Percentiles rank a stretch among this genome's conserved stretches.
phyloP scores from a whole-genome alignment of 2,797 vertebrate genomes.

The Pogonophryne albipinna region DNA sequence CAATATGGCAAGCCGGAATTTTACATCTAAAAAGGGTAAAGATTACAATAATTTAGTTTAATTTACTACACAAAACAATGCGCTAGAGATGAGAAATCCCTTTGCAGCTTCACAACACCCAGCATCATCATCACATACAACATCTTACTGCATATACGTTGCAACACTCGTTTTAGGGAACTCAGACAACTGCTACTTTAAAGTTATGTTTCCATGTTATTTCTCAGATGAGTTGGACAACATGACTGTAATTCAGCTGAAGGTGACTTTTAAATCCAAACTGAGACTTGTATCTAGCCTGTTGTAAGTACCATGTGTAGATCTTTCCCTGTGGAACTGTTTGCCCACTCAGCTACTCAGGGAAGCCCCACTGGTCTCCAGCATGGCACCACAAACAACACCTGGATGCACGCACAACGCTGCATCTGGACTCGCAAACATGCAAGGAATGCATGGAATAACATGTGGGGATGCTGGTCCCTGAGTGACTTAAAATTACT shows the following conservation, averaged over 20 bases:
- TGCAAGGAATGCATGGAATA: slow-evolving; percentile 23
- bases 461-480: slow-evolving; percentile 33
- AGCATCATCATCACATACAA: not conserved
- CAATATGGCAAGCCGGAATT: not conserved
- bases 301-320: not conserved
- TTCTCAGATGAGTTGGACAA: not conserved
- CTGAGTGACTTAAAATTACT: not conserved
- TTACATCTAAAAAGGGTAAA: not conserved
- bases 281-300: not conserved
- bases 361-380: slow-evolving; percentile 34
- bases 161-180: not conserved
- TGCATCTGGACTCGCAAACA: slow-evolving; percentile 45
- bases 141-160: not conserved
- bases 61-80: not conserved
- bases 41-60: not conserved
- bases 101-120: not conserved
- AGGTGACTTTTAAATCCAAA: not conserved
- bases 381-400: slow-evolving; percentile 34
- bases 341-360: not conserved
- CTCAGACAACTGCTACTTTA: not conserved
- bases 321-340: not conserved
- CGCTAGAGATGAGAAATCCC: no score
- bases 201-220: not conserved
- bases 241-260: not conserved
- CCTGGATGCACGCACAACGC: slow-evolving; percentile 16